Evolutionary conservation across 2,888 invertebrate species (phyloP).

Genomic region (Hymenopus coronatus): DNA sequence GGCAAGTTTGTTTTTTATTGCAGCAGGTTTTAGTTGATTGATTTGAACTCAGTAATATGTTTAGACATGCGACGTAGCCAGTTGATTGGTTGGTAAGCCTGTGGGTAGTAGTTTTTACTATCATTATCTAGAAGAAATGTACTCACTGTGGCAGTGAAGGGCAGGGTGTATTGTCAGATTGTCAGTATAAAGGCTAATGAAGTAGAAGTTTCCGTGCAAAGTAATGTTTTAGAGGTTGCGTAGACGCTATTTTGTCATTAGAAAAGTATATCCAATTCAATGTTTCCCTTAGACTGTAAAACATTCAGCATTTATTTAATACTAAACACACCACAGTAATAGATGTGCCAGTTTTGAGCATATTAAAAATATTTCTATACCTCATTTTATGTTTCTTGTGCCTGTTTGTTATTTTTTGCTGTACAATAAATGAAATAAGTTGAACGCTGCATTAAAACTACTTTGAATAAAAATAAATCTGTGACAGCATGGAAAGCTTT

Average conservation of each 20-base stretch:
- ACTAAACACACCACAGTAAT: background rate
- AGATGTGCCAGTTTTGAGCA: background rate
- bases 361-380: background rate
- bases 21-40: constrained; percentile 16
- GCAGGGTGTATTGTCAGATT: background rate
- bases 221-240: background rate
- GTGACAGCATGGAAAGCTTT: too few species aligned
- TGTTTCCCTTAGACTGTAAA: background rate
- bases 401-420: background rate
- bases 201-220: background rate
- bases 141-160: constrained; percentile 2
- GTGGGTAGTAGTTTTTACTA: constrained; percentile 11
- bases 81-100: constrained; percentile 24
- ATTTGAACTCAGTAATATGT: background rate
- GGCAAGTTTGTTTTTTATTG: constrained; percentile 13
- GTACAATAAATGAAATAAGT: background rate
- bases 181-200: background rate
- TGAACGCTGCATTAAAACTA: background rate
- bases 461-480: background rate
- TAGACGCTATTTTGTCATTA: background rate
- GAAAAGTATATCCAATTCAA: background rate
- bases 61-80: constrained; percentile 18
- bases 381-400: background rate
- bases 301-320: background rate
- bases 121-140: background rate